Base-by-base conservation (phyloP, 2,113 vertebrate species). In the Monarcha castaneiventris region DNA sequence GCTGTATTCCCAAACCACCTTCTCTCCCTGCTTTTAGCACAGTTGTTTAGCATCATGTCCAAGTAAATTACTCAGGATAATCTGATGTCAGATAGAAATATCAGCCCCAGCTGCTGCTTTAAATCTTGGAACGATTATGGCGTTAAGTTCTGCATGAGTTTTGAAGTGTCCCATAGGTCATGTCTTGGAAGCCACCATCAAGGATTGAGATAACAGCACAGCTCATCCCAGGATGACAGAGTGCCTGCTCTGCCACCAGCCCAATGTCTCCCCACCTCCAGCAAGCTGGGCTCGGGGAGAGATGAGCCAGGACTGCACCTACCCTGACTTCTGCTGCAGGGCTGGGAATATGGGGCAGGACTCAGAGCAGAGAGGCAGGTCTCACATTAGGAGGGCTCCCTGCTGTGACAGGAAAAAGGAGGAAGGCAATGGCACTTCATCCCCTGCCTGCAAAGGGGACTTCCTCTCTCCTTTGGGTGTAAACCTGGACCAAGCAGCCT, bases 41-140 rank as follows among this genome's bases (percentile, higher is more conserved):
- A 43, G 46, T 62, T 41, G 0, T 89, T 88, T 80, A 93, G 85
- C 68, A 59, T 63, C 68, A 6, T 46, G 85, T 63, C 92, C 68
- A n/a, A 94, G 79, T 29, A 81, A 96, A 94, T 81, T 48, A 71
- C 87, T 90, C 55, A 33, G 64, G 56, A 21, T 90, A 55, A 92
- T 41, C 39, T 44, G 76, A 30, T 71, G 49, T 25, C 30, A 77
- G 19, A 83, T 17, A 63, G 85, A 86, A 89, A 39, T 43, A 89
- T 55, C 69, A 55, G 13, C 35, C 44, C 6, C 48, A 37, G 80
- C 51, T 92, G 71, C 51, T 85, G 51, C 15, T 82, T 89, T 79
- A 73, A 80, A 67, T 58, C 67, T 76, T 85, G 76, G 59, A 68
- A 75, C 35, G 64, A 29, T 56, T 71, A 27, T 4, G 18, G 49